A percentile compares a stretch with the other conserved stretches of the same genome.
Evolutionary conservation across 2,797 vertebrate species (phyloP).

Genomic region (Micropoecilia bifurca): DNA sequence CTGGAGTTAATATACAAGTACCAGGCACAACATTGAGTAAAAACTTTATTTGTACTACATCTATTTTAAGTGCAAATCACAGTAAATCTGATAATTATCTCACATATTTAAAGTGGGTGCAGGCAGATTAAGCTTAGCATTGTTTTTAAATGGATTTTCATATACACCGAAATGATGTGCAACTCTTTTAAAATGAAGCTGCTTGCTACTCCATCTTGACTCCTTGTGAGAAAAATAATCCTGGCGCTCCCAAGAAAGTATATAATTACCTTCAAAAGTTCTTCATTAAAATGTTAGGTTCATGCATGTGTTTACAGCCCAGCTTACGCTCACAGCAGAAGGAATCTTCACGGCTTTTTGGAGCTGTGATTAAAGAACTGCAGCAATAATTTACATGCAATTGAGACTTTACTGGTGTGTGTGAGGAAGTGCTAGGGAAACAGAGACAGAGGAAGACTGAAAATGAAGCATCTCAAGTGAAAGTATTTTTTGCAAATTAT

Average conservation of each 20-base stretch:
- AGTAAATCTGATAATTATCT: neutral
- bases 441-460: constrained; percentile 20
- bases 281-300: constrained; percentile 6
- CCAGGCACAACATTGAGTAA: neutral
- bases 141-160: neutral
- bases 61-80: neutral
- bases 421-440: neutral
- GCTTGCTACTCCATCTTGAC: neutral
- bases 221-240: neutral
- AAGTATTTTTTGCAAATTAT: constrained; percentile 12
- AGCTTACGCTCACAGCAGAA: constrained; percentile 28
- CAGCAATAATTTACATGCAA: constrained; percentile 41
- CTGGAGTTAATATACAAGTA: neutral
- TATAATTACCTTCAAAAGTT: constrained; percentile 7
- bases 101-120: neutral
- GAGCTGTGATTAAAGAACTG: constrained; percentile 63
- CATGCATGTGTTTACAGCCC: constrained; percentile 24
- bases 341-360: constrained; percentile 44
- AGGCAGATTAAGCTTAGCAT: neutral
- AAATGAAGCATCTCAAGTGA: constrained; percentile 56
- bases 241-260: neutral
- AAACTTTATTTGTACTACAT: neutral
- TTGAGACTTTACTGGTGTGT: constrained; percentile 40
- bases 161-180: neutral
- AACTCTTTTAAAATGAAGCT: neutral